Evolutionary conservation across 2,797 vertebrate genomes (phyloP).

Genomic region (Myotis pilosus): DNA sequence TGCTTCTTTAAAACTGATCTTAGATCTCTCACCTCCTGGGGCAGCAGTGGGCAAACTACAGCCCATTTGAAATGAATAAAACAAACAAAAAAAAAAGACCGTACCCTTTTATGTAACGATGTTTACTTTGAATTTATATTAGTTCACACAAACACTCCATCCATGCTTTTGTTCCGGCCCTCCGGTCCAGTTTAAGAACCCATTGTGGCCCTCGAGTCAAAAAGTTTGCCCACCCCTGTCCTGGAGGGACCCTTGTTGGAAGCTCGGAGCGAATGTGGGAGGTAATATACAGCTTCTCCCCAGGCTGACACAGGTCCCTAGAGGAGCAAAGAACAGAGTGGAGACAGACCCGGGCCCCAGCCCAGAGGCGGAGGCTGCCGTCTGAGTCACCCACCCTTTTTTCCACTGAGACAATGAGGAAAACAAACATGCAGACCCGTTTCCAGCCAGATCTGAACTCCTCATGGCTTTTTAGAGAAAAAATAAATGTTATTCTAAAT

Average conservation of each 20-base stretch:
- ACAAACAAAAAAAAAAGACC: too few relatives aligned
- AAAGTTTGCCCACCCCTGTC: neutral
- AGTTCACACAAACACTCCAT: too few relatives aligned
- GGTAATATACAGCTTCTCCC: conserved; percentile 16
- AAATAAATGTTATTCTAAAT: conserved; percentile 42
- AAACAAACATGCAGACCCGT: conserved; percentile 73
- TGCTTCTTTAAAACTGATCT: conserved; percentile 24
- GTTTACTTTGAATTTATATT: too few relatives aligned
- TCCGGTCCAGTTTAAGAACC: too few relatives aligned
- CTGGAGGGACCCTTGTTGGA: conserved; percentile 40
- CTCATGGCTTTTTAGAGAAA: conserved; percentile 10
- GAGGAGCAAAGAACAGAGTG: conserved; percentile 40
- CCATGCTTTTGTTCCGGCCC: too few relatives aligned
- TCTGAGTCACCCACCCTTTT: conserved; percentile 68
- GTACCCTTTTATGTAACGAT: too few relatives aligned
- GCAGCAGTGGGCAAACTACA: too few relatives aligned
- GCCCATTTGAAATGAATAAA: too few relatives aligned
- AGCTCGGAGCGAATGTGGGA: conserved; percentile 46
- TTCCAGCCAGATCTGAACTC: conserved; percentile 70
- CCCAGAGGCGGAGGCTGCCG: conserved; percentile 58
- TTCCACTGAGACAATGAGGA: conserved; percentile 71
- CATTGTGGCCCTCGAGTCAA: too few relatives aligned
- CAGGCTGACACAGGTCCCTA: conserved; percentile 24
- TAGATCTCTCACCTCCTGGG: conserved; percentile 3
- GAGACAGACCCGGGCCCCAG: conserved; percentile 50